A percentile compares a stretch with the other conserved stretches of the same genome.
Conservation (phyloP, 2,888 invertebrate species). For the Chloroclystis v-ata region DNA sequence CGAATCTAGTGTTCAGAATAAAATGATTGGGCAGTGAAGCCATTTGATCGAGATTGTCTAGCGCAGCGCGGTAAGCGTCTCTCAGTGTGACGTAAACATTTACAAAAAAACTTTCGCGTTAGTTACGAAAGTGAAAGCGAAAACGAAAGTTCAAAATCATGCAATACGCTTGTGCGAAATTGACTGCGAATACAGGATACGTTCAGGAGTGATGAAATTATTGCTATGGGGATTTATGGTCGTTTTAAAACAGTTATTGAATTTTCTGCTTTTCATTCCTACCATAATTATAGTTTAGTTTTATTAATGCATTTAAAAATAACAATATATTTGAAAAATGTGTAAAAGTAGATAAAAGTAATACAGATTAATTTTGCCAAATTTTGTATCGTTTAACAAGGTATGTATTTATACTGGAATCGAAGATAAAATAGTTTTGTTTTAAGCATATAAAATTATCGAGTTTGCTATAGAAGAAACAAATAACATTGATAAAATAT, state of each 20-base stretch:
- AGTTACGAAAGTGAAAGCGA: slow-evolving; percentile 34
- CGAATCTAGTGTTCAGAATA: neutral
- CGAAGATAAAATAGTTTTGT: too few relatives aligned
- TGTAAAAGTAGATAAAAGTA: too few relatives aligned
- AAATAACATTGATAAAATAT: neutral
- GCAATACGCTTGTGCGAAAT: slow-evolving; percentile 29
- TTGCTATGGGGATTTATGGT: neutral
- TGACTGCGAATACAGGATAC: slow-evolving; percentile 26
- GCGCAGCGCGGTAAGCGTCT: slow-evolving; percentile 30
- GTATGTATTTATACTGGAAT: too few relatives aligned
- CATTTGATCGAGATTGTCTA: slow-evolving; percentile 20
- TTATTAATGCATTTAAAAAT: too few relatives aligned
- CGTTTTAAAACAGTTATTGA: too few relatives aligned
- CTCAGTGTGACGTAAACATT: slow-evolving; percentile 31
- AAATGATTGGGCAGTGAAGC: neutral
- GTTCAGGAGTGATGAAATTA: slow-evolving; percentile 18
- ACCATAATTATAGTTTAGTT: too few relatives aligned
- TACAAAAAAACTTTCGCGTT: slow-evolving; percentile 34
- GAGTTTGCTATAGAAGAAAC: too few relatives aligned
- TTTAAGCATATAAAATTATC: too few relatives aligned
- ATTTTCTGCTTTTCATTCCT: too few relatives aligned
- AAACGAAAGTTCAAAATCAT: slow-evolving; percentile 34
- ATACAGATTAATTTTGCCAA: too few relatives aligned
- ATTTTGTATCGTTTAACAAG: too few relatives aligned
- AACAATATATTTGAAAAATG: too few relatives aligned